Evolutionary conservation across 2,797 vertebrate genomes (phyloP).

Genomic region (Bothrops alternatus): DNA sequence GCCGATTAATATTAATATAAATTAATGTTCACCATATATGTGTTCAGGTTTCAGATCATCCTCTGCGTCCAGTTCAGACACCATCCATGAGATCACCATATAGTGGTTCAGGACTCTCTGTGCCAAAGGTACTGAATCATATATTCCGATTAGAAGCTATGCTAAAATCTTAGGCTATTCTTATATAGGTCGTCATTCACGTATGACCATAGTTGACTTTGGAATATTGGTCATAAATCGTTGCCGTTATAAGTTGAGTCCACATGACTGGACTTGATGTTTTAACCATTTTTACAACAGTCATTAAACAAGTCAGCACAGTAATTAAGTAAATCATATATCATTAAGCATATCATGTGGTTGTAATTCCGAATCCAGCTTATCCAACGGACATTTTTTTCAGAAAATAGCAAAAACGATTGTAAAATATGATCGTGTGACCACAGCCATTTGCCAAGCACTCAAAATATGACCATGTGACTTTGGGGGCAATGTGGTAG

Average conservation of each 20-base stretch:
- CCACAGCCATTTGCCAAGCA: not conserved
- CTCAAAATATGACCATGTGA: not conserved
- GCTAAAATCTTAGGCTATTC: not conserved
- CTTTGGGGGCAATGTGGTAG: not conserved
- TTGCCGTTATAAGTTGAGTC: not conserved
- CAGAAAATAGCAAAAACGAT: not conserved
- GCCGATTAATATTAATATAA: slow-evolving; percentile 31
- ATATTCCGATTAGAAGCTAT: not conserved
- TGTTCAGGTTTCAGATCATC: slow-evolving; percentile 80
- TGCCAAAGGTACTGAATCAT: slow-evolving; percentile 80
- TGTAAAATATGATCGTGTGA: not conserved
- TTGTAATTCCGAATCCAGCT: not conserved
- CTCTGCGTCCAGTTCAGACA: slow-evolving; percentile 82
- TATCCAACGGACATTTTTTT: not conserved
- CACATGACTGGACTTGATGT: not conserved
- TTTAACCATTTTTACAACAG: not conserved
- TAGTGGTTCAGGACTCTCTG: slow-evolving; percentile 84
- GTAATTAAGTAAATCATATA: not conserved
- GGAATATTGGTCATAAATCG: not conserved
- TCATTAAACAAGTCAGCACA: not conserved
- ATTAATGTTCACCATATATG: slow-evolving; percentile 18
- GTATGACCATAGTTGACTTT: not conserved
- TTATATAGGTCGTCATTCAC: not conserved
- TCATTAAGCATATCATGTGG: not conserved
- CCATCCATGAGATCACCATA: slow-evolving; percentile 87